phyloP scores from a whole-genome alignment of 1,140 invertebrate species.

The Drosophila kikkawai region DNA sequence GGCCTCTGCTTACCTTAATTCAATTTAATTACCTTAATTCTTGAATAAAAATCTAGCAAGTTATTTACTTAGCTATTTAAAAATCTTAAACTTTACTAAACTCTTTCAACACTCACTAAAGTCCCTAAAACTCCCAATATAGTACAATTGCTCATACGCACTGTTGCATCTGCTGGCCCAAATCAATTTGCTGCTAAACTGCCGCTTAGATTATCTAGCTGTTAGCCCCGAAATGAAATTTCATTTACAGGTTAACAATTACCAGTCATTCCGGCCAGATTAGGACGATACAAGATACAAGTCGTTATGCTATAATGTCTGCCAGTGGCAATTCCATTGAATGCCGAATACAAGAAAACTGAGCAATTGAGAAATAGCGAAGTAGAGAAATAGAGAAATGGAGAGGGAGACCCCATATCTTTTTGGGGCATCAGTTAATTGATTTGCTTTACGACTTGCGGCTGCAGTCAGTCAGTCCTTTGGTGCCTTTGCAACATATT shows the following conservation, averaged over 20 bases:
- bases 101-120: neutral
- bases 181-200: slow-evolving; percentile 37
- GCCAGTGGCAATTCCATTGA: slow-evolving; percentile 29
- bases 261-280: slow-evolving; percentile 31
- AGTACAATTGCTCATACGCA: slow-evolving; percentile 24
- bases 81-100: neutral
- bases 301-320: slow-evolving; percentile 2
- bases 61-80: neutral
- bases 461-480: slow-evolving; percentile 53
- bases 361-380: slow-evolving; percentile 1
- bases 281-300: slow-evolving; percentile 17
- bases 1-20: neutral
- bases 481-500: slow-evolving; percentile 30
- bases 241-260: slow-evolving; percentile 41
- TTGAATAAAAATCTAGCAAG: neutral
- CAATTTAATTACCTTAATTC: too few species aligned
- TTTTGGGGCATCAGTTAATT: slow-evolving; percentile 71
- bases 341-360: neutral
- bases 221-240: slow-evolving; percentile 41
- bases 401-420: slow-evolving; percentile 27
- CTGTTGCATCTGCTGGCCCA: slow-evolving; percentile 25
- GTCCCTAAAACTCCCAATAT: neutral
- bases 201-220: slow-evolving; percentile 28
- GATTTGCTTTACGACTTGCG: slow-evolving; percentile 75
- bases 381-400: neutral